Base-by-base conservation (phyloP, 2,113 vertebrate species). In the Stegastes partitus region DNA sequence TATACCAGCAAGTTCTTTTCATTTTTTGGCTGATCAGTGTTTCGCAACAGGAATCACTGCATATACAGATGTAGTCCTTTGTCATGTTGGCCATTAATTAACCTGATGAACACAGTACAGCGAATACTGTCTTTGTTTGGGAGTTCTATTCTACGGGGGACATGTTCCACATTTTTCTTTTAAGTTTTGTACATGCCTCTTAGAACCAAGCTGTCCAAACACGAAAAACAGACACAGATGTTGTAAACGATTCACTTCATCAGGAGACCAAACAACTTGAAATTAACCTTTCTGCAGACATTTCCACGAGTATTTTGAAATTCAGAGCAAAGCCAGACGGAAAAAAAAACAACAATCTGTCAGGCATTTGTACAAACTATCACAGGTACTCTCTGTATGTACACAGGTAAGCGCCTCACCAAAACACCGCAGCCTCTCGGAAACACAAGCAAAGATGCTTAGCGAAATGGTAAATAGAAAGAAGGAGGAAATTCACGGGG, bases 321-420 rank as follows among this genome's bases (percentile, higher is more conserved):
- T 37, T 47, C 2, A 28, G 51, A 22, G 23, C 50, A 50, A 58
- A 34, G 16, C 9, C 47, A 57, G 57, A 44, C 7, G 22, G 15
- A 51, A 21, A 8, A 44, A 22, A 23, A 19, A 2, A 47, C n/a
- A 42, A 39, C 26, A 39, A 42, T n/a, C 25, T 21, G 9, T 31
- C 34, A 73, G 44, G 31, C 22, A 61, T 70, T 45, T 26, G 28
- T 50, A 47, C 37, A 66, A 75, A 69, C 34, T 15, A 34, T 81
- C 44, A 34, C 21, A 25, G 12, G 37, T 37, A 26, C 63, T 77
- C 62, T 51, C 22, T 63, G 39, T 3, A 0, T 49, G 55, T 23
- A 49, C 68, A 50, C 22, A 66, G 37, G 26, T 15, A 25, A 55
- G n/a, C 50, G 21, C 37, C 19, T 56, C 42, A 11, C 39, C 4